Evolutionary conservation across 2,113 vertebrate genomes (phyloP), one percentile per base, ranked within the genome.

Genomic region (Telmatochromis sp.): DNA sequence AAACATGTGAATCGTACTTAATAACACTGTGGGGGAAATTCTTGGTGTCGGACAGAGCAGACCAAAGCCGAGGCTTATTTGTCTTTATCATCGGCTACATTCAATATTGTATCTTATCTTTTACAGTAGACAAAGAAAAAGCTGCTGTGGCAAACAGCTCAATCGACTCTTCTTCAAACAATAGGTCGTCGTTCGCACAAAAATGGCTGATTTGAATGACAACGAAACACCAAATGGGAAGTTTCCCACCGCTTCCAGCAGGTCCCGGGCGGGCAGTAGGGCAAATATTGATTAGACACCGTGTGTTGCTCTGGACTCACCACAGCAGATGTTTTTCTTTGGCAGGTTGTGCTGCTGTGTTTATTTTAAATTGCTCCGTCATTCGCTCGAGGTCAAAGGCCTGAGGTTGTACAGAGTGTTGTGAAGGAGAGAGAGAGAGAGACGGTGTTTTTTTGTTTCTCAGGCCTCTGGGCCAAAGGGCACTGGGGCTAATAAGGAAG

Each of bases 271-370:
- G 17, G 73, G 68, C 82, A 84, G 78, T 53, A 84, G 89, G 90
- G 83, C 85, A 65, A 83, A 92, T 95, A 93, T 96, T 95, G 94
- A 94, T 96, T 88, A 91, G 89, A 80, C 75, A 53, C 84, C 1
- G 58, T 79, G 81, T 87, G 80, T 89, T 93, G 63, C 85, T 92
- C 81, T 15, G 75, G 35, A 88, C 60, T 92, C 91, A 86, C 86
- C 87, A 50, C 84, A 94, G 93, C 96, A 97, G 96, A 96, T 97
- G 96, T 95, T 96, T 94, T 94, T 91, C 90, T 94, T 93, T 87
- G 90, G 91, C 94, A 88, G 86, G 88, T 95, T 95, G 90, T 84
- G 68, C 86, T 47, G 85, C 73, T 57, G 54, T 95, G 95, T 96
- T 95, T 96, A 94, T 96, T 95, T 95, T 93, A 93, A 94, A 94